Conservation (phyloP, 2,113 vertebrate species). For the Orthonyx spaldingii region DNA sequence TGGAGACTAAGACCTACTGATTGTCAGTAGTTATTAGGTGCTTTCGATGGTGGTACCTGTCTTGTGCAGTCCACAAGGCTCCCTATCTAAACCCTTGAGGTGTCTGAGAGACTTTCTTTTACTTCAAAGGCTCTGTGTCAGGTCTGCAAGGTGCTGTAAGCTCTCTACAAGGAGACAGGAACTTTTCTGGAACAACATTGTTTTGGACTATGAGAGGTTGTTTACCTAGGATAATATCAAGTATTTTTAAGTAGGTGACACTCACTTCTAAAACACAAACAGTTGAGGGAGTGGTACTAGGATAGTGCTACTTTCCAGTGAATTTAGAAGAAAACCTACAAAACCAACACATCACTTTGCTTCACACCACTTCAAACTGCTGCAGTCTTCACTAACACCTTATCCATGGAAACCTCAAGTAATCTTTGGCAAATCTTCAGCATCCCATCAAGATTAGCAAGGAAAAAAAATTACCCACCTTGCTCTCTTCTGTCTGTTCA, state of each 20-base stretch:
- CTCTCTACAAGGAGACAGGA: background rate
- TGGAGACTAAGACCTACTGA: background rate
- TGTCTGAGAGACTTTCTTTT: background rate
- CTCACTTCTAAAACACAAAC: background rate
- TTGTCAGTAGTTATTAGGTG: background rate
- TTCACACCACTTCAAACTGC: background rate
- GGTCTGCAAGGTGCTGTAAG: background rate
- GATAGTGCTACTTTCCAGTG: background rate
- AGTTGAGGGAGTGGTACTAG: background rate
- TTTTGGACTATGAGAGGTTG: background rate
- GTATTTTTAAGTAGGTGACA: background rate
- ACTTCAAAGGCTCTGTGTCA: background rate
- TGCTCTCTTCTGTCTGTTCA: background rate
- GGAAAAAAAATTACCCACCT: background rate
- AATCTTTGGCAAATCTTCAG: background rate
- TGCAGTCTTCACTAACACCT: background rate
- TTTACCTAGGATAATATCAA: background rate
- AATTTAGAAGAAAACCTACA: background rate
- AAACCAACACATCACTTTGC: background rate
- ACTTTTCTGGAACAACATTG: background rate
- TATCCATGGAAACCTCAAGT: background rate
- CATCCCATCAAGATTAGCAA: background rate
- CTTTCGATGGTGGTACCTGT: background rate
- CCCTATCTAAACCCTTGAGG: background rate
- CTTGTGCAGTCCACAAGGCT: background rate